These are phyloP conservation scores for Drosophila athabasca DNA, from an alignment of 1,140 invertebrate genomes.

Conservation along the genomic window DNA sequence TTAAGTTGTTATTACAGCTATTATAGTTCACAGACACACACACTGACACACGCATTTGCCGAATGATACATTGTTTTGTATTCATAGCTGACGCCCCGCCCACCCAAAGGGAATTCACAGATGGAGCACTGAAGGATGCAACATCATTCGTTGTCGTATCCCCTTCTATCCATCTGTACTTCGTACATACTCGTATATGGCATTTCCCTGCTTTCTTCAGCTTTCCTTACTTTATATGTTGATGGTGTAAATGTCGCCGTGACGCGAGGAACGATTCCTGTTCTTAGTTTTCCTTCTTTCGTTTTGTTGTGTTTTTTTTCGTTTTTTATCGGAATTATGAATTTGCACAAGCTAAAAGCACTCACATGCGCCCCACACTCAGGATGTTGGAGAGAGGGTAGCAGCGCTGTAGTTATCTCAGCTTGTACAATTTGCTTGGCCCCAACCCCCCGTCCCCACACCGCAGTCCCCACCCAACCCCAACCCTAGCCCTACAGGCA, in stretches of 20 bases:
- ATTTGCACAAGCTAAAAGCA: constrained; percentile 49
- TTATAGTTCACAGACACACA: constrained; percentile 39
- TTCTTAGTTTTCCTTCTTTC: constrained; percentile 13
- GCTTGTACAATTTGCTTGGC: constrained; percentile 22
- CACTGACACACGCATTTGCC: constrained; percentile 1
- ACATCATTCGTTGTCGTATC: too few species aligned
- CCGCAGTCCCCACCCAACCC: neutral
- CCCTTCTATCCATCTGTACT: too few species aligned
- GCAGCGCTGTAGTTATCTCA: constrained; percentile 10
- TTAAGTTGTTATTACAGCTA: constrained; percentile 48
- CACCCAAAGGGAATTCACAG: constrained; percentile 1
- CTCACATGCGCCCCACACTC: constrained; percentile 1
- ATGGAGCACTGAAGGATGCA: too few species aligned
- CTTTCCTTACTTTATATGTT: too few species aligned
- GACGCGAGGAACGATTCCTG: neutral
- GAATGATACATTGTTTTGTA: constrained; percentile 46
- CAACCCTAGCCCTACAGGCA: neutral
- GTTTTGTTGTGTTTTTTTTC: neutral
- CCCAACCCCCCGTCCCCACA: neutral
- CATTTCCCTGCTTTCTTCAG: too few species aligned
- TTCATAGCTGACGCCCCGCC: constrained; percentile 11
- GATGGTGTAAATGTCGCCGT: neutral
- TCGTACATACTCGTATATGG: too few species aligned
- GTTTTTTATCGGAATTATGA: constrained; percentile 47
- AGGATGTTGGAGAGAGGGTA: neutral